Evolutionary conservation across 2,888 invertebrate genomes (phyloP), one percentile per base, ranked within the genome.

Genomic region (Opisthograptis luteolata): DNA sequence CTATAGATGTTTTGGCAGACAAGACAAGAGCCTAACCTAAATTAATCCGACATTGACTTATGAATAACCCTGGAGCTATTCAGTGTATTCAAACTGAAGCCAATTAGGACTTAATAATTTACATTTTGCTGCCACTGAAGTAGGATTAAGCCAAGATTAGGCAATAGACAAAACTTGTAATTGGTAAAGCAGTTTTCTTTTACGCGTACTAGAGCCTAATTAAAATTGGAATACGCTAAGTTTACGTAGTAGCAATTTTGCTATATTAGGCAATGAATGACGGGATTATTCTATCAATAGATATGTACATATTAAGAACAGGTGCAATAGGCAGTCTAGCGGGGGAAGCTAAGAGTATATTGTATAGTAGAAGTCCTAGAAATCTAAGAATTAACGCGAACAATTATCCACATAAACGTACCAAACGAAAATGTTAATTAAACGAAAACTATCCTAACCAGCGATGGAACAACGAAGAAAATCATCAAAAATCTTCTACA

Each of bases 101-200:
- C 60, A 58, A 57, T 62, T 57, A 55, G 44, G 39, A 44, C 49
- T 54, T 55, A 55, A 59, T 55, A 54, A 50, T 58, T 54, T 55
- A 55, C 43, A 51, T 54, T n/a, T 41, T 49, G 53, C 50, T 45
- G 40, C 49, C 48, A 13, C 40, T 27, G 31, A 34, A 53, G 19
- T 43, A 12, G 34, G 53, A 55, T 53, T 41, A 48, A 45, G 22
- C 4, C 32, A 13, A 49, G 41, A 43, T 47, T 47, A 44, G 12
- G 19, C 31, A 12, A 48, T 34, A 41, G 46, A 44, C 37, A 51
- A 45, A 44, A 47, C 15, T 47, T 13, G 12, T 39, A 12, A 20
- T 43, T 42, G 30, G 13, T 42, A 32, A 45, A 45, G 24, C 8
- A 22, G 17, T 36, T 41, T 47, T 24, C 20, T 17, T 24, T 45